phyloP scores from a whole-genome alignment of 2,888 invertebrate genomes.

The Ryuthela nishihirai region DNA sequence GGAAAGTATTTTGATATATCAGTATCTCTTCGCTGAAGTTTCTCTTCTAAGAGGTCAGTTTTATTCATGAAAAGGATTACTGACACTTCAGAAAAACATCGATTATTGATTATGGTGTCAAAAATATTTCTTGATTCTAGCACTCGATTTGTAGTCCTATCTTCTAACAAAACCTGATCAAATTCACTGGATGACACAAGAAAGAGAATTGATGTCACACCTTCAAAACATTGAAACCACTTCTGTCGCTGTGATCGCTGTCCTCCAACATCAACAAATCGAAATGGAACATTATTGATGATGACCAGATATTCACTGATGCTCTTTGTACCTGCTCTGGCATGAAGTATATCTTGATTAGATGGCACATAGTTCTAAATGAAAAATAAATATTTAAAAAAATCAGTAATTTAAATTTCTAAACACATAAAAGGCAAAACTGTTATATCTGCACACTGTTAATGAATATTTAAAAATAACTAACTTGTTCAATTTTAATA shows the following conservation, averaged over 20 bases:
- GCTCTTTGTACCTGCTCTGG: slow-evolving; percentile 96
- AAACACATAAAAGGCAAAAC: too few relatives aligned
- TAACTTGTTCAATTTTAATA: too few relatives aligned
- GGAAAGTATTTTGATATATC: slow-evolving; percentile 59
- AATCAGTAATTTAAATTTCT: too few relatives aligned
- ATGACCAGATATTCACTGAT: slow-evolving; percentile 67
- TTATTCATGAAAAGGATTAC: slow-evolving; percentile 98
- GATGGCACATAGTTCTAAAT: slow-evolving; percentile 68
- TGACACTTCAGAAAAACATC: slow-evolving; percentile 88
- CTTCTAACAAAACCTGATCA: slow-evolving; percentile 63
- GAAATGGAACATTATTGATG: slow-evolving; percentile 92
- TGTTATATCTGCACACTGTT: too few relatives aligned
- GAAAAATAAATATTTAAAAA: slow-evolving; percentile 1
- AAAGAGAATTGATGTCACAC: slow-evolving; percentile 94
- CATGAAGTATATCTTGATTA: slow-evolving; percentile 92
- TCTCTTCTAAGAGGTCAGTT: slow-evolving; percentile 87
- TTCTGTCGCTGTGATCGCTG: slow-evolving; percentile 97
- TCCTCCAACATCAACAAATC: slow-evolving; percentile 93
- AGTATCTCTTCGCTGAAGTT: slow-evolving; percentile 64
- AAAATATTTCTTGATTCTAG: slow-evolving; percentile 96
- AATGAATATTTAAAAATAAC: too few relatives aligned
- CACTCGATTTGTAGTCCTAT: slow-evolving; percentile 86
- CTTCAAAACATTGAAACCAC: slow-evolving; percentile 98
- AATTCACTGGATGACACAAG: slow-evolving; percentile 96
- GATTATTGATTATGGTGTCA: slow-evolving; percentile 97